Conservation (phyloP, 2,113 vertebrate genomes). For the Cryptomyrus ogoouensis region DNA sequence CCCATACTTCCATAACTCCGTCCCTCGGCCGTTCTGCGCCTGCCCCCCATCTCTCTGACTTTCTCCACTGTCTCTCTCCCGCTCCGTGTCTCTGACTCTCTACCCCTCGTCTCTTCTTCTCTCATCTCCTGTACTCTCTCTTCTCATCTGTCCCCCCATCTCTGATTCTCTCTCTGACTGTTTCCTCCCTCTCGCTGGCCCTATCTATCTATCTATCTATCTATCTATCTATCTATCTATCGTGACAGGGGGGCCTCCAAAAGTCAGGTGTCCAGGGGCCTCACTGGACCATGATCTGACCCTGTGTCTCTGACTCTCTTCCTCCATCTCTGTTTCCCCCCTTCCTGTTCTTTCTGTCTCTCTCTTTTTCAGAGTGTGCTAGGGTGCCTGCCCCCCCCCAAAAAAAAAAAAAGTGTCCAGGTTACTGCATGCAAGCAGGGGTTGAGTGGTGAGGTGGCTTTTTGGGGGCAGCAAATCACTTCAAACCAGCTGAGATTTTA, state of each 20-base stretch:
- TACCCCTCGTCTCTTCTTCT: too few relatives aligned
- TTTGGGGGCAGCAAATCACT: background rate
- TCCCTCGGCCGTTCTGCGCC: too few relatives aligned
- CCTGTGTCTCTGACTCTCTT: background rate
- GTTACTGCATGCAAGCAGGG: background rate
- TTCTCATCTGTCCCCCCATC: too few relatives aligned
- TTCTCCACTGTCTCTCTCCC: background rate
- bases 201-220: background rate
- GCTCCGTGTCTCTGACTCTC: too few relatives aligned
- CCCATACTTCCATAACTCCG: too few relatives aligned
- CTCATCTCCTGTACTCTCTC: too few relatives aligned
- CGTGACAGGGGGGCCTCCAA: background rate
- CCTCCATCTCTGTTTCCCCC: background rate
- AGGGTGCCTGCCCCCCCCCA: background rate
- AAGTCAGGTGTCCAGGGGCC: background rate
- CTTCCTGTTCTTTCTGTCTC: background rate
- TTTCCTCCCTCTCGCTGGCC: too few relatives aligned
- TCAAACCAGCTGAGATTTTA: background rate
- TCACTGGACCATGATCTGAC: background rate
- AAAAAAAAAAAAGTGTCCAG: background rate
- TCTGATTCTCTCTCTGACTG: too few relatives aligned
- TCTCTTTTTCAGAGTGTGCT: background rate
- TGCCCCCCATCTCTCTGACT: background rate
- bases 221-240: background rate
- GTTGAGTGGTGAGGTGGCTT: background rate